phyloP scores from a whole-genome alignment of 37 sponge, comb jelly and placozoan species.

The Oscarella lobularis region DNA sequence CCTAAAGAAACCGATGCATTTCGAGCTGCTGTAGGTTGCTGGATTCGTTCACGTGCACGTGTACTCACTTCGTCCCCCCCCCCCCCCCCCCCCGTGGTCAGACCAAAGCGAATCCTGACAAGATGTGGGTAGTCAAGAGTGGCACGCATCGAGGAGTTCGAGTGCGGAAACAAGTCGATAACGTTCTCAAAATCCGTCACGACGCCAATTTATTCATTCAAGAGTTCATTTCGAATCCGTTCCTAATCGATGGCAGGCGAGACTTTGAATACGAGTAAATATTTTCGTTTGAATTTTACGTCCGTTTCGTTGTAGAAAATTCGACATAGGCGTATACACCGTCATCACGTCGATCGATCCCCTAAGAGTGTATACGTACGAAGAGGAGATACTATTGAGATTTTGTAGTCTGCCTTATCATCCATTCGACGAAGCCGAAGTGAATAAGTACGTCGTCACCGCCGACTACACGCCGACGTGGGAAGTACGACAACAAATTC shows the following conservation, averaged over 20 bases:
- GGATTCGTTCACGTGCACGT: background rate
- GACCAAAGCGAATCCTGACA: constrained; percentile 32
- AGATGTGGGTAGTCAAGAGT: constrained; percentile 49
- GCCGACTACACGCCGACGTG: constrained; percentile 49
- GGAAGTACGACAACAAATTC: constrained; percentile 31
- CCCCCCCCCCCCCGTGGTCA: too few species aligned
- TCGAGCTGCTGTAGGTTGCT: constrained; percentile 28
- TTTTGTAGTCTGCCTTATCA: constrained; percentile 47
- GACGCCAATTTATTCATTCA: constrained; percentile 34
- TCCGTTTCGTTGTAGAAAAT: constrained; percentile 28
- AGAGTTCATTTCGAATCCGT: constrained; percentile 47
- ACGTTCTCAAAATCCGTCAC: background rate
- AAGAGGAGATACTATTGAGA: constrained; percentile 51
- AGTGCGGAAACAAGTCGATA: constrained; percentile 4
- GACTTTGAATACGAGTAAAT: background rate
- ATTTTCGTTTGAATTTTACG: background rate
- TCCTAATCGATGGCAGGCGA: constrained; percentile 58
- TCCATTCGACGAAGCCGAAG: constrained; percentile 28
- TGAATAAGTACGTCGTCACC: constrained; percentile 43
- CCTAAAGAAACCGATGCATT: constrained; percentile 23
- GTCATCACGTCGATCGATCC: constrained; percentile 53
- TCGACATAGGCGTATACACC: constrained; percentile 64
- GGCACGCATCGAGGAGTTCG: constrained; percentile 49
- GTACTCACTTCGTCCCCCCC: background rate
- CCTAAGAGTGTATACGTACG: constrained; percentile 49